Percentiles rank a stretch among this genome's conserved stretches.
Conservation (phyloP, 2,113 vertebrate species). For the Eptesicus fuscus region DNA sequence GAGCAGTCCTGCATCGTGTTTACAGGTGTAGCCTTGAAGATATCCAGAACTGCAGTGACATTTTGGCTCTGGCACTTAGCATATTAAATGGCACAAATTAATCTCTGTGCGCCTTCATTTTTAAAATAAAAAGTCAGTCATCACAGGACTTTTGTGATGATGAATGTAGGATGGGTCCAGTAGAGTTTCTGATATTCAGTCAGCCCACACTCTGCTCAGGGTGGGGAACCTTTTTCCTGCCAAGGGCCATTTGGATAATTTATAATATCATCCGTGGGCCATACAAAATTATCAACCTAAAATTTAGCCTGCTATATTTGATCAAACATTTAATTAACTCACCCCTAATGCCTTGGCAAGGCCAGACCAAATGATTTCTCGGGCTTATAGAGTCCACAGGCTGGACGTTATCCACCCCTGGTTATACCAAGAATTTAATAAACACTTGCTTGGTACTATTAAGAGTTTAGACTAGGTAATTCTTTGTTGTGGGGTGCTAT, state of each 20-base stretch:
- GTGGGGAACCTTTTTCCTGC: no score
- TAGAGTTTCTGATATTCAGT: not conserved
- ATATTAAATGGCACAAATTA: not conserved
- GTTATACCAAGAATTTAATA: constrained; percentile 7
- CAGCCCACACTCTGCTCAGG: not conserved
- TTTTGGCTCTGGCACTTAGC: not conserved
- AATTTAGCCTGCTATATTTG: no score
- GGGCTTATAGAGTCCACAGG: no score
- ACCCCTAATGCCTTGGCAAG: no score
- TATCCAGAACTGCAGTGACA: not conserved
- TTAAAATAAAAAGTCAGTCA: not conserved
- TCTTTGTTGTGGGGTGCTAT: not conserved
- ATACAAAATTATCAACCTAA: no score
- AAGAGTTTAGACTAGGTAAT: not conserved
- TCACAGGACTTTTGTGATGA: not conserved
- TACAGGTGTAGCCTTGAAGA: not conserved
- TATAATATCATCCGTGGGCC: no score
- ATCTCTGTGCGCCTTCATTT: not conserved
- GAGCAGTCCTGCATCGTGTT: not conserved
- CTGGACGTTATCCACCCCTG: not conserved
- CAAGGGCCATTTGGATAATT: no score
- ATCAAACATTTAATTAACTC: no score
- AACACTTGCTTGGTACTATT: not conserved
- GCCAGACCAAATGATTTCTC: no score
- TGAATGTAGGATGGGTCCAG: not conserved